Base-by-base conservation (phyloP, 1,140 invertebrate species). In the Trichonephila clavata region DNA sequence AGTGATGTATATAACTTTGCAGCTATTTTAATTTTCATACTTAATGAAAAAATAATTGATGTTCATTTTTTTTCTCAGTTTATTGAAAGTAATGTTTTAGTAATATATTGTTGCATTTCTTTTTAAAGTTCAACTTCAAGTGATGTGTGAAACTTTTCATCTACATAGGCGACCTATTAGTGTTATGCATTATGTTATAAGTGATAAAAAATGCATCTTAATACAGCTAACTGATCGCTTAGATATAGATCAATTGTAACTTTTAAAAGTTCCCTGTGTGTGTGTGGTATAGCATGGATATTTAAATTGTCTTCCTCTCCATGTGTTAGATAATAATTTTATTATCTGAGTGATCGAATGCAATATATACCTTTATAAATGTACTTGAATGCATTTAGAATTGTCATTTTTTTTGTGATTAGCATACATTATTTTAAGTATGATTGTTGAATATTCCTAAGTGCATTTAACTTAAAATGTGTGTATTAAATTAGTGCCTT, bases 341-440 rank as follows among this genome's bases (percentile, higher is more conserved):
- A 32, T 77, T 77, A 16, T 77, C 27, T 77, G 71, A 39, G 32
- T 39, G 27, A 32, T 39, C 10, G 71, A 77, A 77, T 32, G 71
- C 32, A 77, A 6, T 77, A 27, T 39, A 24, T 77, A 39, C 32
- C 32, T 39, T 39, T 39, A 39, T 77, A 77, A 77, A 77, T 77
- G 71, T 77, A 77, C 32, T 39, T 39, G 32, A 20, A 77, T 77
- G 71, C 71, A 32, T 77, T 77, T 77, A 77, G 71, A 16, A 39
- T 32, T 16, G 24, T 18, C 32, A 77, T 77, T 32, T 77, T 32
- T 24, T 71, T 10, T 71, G 71, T 32, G 27, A 39, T 16, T 32
- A 18, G 27, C 32, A 20, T 77, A 24, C 65, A n/a, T 2, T 77
- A 27, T 39, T 77, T 39, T 32, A 32, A 18, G 13, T 32, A 18